Conservation (phyloP, 2,888 invertebrate genomes). For the Rotaria macrura region DNA sequence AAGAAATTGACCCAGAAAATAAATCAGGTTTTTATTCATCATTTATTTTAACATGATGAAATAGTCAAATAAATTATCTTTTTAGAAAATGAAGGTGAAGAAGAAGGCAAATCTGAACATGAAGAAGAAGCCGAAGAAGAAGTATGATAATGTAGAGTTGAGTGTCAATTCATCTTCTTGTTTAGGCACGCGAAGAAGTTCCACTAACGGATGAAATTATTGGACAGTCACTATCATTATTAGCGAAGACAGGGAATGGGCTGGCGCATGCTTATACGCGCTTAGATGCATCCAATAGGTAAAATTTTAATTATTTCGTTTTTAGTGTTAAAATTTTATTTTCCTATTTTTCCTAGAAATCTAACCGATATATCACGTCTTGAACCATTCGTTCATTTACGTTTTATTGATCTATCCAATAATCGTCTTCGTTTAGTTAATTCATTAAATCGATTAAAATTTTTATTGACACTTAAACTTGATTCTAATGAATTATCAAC, state of each 20-base stretch:
- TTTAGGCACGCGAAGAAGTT: slow-evolving; percentile 38
- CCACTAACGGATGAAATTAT: slow-evolving; percentile 41
- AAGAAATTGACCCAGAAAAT: slow-evolving; percentile 18
- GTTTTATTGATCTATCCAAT: slow-evolving; percentile 47
- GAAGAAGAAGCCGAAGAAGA: slow-evolving; percentile 35
- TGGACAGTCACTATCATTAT: slow-evolving; percentile 41
- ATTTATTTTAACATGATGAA: not conserved
- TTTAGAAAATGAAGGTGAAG: slow-evolving; percentile 26
- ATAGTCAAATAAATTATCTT: not conserved
- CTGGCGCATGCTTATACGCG: slow-evolving; percentile 34
- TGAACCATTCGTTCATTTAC: slow-evolving; percentile 46
- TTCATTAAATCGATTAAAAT: slow-evolving; percentile 44
- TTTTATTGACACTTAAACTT: slow-evolving; percentile 46
- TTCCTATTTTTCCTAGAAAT: slow-evolving; percentile 38
- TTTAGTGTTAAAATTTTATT: not conserved
- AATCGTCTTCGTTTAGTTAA: slow-evolving; percentile 47
- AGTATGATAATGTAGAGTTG: not conserved
- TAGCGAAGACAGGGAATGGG: slow-evolving; percentile 48
- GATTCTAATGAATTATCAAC: slow-evolving; percentile 44
- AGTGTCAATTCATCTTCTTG: not conserved
- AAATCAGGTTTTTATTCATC: not conserved
- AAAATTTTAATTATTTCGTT: not conserved
- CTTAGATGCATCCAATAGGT: slow-evolving; percentile 33
- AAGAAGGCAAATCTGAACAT: slow-evolving; percentile 34
- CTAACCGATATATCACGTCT: slow-evolving; percentile 45